Conservation (phyloP, 2,888 invertebrate species). For the Scelioninae gen. 2 region DNA sequence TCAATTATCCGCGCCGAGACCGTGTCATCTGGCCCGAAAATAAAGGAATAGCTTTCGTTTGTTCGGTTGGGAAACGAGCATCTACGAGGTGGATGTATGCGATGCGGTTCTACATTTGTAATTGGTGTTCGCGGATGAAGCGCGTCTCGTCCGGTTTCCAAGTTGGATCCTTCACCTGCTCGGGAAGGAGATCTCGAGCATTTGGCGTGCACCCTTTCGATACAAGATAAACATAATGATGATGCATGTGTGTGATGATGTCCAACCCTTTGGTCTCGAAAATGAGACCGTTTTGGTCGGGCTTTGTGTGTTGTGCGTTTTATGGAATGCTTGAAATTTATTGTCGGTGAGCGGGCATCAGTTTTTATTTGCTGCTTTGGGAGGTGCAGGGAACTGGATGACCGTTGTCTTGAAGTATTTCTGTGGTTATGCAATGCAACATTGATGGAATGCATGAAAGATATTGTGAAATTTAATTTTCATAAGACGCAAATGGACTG, state of each 20-base stretch:
- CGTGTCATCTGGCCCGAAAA: too few relatives aligned
- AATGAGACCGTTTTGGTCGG: conserved; percentile 33
- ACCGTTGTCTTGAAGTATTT: too few relatives aligned
- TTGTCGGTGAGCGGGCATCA: conserved; percentile 16
- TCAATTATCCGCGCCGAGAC: neutral
- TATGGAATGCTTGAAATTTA: conserved; percentile 34
- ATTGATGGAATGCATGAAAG: neutral
- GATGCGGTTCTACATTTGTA: conserved; percentile 14
- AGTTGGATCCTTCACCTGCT: conserved; percentile 38
- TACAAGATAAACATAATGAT: conserved; percentile 52
- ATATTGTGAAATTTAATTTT: too few relatives aligned
- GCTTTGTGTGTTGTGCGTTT: conserved; percentile 26
- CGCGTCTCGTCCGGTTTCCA: conserved; percentile 36
- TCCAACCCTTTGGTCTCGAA: conserved; percentile 35
- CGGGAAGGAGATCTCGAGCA: conserved; percentile 25
- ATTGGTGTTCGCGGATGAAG: conserved; percentile 37
- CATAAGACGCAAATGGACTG: too few relatives aligned
- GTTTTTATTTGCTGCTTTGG: conserved; percentile 12
- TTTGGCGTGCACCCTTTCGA: conserved; percentile 47
- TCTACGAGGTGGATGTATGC: neutral
- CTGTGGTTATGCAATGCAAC: too few relatives aligned
- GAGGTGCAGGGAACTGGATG: neutral
- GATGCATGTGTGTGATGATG: conserved; percentile 44
- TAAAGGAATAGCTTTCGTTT: neutral
- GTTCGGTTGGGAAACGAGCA: neutral